Evolutionary conservation across 2,888 invertebrate genomes (phyloP).

Genomic region (Thera britannica): DNA sequence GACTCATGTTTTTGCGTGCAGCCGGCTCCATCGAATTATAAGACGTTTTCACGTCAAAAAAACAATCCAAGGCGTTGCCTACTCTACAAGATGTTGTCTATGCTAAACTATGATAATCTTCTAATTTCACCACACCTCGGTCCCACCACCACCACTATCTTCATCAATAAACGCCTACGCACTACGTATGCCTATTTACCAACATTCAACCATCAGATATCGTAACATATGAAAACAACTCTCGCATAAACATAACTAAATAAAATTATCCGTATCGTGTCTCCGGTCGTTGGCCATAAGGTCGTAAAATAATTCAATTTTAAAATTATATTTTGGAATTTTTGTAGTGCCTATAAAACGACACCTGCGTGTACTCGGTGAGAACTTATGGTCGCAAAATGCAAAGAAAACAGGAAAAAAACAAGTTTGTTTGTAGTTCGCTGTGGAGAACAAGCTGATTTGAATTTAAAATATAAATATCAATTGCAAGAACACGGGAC

Average conservation of each 20-base stretch:
- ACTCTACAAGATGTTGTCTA: slow-evolving; percentile 5
- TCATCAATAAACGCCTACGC: slow-evolving; percentile 23
- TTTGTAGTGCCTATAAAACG: slow-evolving; percentile 39
- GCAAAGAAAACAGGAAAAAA: slow-evolving; percentile 25
- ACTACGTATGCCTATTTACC: slow-evolving; percentile 15
- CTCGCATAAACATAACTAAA: slow-evolving; percentile 62
- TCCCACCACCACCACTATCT: slow-evolving; percentile 2
- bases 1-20: too few relatives aligned
- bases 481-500: slow-evolving; percentile 25
- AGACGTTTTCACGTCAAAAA: too few relatives aligned
- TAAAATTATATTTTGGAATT: slow-evolving; percentile 49
- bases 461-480: slow-evolving; percentile 38
- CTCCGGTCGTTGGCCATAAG: slow-evolving; percentile 42
- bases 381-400: slow-evolving; percentile 31
- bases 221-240: slow-evolving; percentile 54
- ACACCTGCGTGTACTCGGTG: slow-evolving; percentile 35
- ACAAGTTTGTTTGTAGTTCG: slow-evolving; percentile 33
- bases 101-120: slow-evolving; percentile 15
- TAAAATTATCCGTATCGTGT: slow-evolving; percentile 60
- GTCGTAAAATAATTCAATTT: slow-evolving; percentile 75
- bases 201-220: slow-evolving; percentile 35
- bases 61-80: neutral
- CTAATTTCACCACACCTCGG: slow-evolving; percentile 13
- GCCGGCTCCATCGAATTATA: too few relatives aligned
- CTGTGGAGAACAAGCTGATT: slow-evolving; percentile 37